phyloP scores from a whole-genome alignment of 2,113 vertebrate genomes.

The Toxotes jaculatrix region DNA sequence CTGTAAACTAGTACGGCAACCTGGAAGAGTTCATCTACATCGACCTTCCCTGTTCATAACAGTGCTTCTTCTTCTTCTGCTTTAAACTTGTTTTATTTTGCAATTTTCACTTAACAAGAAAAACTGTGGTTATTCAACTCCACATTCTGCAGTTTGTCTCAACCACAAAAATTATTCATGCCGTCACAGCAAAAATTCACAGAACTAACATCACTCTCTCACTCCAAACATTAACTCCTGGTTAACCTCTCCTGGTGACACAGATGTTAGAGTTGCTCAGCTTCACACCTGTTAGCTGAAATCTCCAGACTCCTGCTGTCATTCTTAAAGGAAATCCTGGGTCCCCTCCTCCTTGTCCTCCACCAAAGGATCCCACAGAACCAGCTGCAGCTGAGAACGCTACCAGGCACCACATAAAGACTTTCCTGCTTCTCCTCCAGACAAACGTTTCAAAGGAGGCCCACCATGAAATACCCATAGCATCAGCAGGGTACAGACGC shows the following conservation, averaged over 20 bases:
- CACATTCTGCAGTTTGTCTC: not conserved
- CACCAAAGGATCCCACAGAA: slow-evolving; percentile 10
- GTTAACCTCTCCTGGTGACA: not conserved
- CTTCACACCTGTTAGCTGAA: slow-evolving; percentile 28
- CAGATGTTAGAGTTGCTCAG: slow-evolving; percentile 44
- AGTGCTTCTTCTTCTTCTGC: not conserved
- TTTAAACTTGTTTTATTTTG: not conserved
- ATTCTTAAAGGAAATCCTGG: slow-evolving; percentile 56
- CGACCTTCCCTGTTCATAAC: not conserved
- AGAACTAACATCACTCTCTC: not conserved
- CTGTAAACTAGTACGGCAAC: no score
- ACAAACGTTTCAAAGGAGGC: slow-evolving; percentile 51
- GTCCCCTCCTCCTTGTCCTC: slow-evolving; percentile 14
- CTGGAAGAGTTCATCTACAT: no score
- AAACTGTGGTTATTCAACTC: not conserved
- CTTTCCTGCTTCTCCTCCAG: slow-evolving; percentile 52
- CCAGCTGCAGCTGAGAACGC: slow-evolving; percentile 28
- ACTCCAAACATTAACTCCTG: not conserved
- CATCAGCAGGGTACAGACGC: slow-evolving; percentile 41
- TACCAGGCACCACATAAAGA: not conserved
- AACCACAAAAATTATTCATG: slow-evolving; percentile 1
- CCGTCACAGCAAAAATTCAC: not conserved
- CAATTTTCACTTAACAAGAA: not conserved
- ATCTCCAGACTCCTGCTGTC: slow-evolving; percentile 11
- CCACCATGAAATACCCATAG: slow-evolving; percentile 55